Evolutionary conservation across 2,797 vertebrate genomes (phyloP), one percentile per base, ranked within the genome.

Genomic region (Melopsittacus undulatus): DNA sequence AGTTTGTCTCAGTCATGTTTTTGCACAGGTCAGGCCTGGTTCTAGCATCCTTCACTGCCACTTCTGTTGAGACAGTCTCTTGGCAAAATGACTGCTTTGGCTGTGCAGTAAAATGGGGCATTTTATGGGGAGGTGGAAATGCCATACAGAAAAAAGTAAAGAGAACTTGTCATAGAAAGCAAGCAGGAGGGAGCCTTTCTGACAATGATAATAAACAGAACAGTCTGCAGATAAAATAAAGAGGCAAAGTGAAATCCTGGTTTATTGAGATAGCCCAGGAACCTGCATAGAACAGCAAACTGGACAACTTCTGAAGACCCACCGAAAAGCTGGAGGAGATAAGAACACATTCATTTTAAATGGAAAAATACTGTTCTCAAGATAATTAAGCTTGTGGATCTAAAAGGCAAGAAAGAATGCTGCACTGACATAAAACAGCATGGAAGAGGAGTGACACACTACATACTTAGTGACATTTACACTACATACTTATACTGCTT

Each of bases 291-390:
- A 75, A 91, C 59, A 92, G 52, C 76, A 92, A 91, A 90, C 38
- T 42, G 81, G 64, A n/a, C 42, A 74, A 54, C 52, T 95, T 96
- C 57, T 76, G 29, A 84, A 95, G 87, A 76, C 76, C 78, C 57
- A 76, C 57, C 54, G 90, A 91, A 77, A 62, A 67, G 68, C 49
- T 52, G 68, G 12, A 86, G 87, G 56, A 95, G 45, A 74, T 89
- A 90, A 94, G 95, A 90, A n/a, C 45, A 59, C 10, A 51, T 51
- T 34, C 36, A 74, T 79, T 78, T 90, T 66, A 78, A 74, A 81
- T 29, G 40, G 64, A 70, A 73, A 89, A 95, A 73, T 29, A 21
- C 22, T 87, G 54, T 27, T 92, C 85, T 88, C 79, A 7, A 29
- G 63, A 77, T 79, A 56, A 70, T 62, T 48, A 48, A 87, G 40